Conservation (phyloP, 2,797 vertebrate species). For the Bradypodion pumilum region DNA sequence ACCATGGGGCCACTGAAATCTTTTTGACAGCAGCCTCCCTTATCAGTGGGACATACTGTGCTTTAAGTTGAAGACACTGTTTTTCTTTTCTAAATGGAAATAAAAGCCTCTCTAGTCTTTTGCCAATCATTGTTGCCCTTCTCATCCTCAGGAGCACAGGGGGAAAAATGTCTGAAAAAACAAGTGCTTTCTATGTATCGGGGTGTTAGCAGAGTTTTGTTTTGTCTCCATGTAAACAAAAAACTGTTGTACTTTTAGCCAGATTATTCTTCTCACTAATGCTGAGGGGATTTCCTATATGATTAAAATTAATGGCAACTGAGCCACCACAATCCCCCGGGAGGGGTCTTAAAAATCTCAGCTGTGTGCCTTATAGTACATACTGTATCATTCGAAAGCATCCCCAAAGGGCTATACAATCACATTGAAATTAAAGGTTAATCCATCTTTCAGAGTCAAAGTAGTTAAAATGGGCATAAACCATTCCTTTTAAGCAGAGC, state of each 20-base stretch:
- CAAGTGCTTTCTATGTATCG: background rate
- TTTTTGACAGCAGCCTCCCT: background rate
- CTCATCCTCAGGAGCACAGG: background rate
- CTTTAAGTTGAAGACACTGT: background rate
- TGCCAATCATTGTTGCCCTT: background rate
- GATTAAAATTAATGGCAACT: slow-evolving; percentile 5
- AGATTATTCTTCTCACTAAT: slow-evolving; percentile 17
- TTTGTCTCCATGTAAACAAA: background rate
- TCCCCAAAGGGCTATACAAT: background rate
- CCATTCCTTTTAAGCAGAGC: background rate
- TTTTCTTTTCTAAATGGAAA: background rate
- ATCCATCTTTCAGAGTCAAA: slow-evolving; percentile 10
- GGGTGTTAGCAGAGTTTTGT: background rate
- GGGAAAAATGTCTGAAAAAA: background rate
- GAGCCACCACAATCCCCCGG: background rate
- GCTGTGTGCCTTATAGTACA: background rate
- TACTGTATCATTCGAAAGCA: background rate
- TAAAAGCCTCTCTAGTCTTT: background rate
- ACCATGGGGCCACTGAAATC: background rate
- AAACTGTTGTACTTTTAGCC: background rate
- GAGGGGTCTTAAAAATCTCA: background rate
- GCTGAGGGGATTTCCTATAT: slow-evolving; percentile 1
- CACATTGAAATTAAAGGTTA: slow-evolving; percentile 17
- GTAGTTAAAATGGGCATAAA: slow-evolving; percentile 9
- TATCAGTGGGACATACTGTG: background rate